phyloP scores from a whole-genome alignment of 2,797 vertebrate genomes.

The Champsocephalus gunnari region DNA sequence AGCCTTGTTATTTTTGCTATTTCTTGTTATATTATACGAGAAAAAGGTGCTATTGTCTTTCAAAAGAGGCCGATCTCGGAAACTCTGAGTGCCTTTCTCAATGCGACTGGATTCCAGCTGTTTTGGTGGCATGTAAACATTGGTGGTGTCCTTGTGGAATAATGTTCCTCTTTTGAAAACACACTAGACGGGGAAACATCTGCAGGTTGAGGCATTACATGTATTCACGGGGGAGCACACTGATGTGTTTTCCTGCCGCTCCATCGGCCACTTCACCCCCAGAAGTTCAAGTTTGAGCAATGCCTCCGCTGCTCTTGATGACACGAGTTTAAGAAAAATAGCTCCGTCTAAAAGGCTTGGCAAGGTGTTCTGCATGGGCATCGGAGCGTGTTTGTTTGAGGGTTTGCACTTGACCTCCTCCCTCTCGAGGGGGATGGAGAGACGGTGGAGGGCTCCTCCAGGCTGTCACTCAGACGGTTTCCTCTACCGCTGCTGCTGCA shows the following conservation, averaged over 20 bases:
- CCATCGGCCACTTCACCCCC: conserved; percentile 31
- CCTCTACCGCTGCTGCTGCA: conserved; percentile 34
- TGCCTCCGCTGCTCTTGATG: conserved; percentile 63
- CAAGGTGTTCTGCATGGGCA: conserved; percentile 84
- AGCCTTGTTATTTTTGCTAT: not conserved
- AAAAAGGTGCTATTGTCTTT: not conserved
- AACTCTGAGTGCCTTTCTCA: conserved; percentile 17
- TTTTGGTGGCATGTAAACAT: conserved; percentile 12
- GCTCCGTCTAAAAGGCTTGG: conserved; percentile 76
- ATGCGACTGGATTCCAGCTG: conserved; percentile 5
- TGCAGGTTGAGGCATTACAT: conserved; percentile 40
- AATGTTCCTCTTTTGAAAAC: conserved; percentile 32
- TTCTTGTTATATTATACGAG: not conserved
- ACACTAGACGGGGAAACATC: conserved; percentile 25
- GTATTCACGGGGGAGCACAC: conserved; percentile 35
- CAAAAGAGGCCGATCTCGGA: conserved; percentile 11
- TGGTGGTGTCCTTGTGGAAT: not conserved
- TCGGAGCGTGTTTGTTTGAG: conserved; percentile 81
- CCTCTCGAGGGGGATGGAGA: conserved; percentile 79
- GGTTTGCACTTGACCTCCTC: conserved; percentile 84
- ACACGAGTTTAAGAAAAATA: conserved; percentile 78
- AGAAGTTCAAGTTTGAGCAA: conserved; percentile 57
- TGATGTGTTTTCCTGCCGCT: conserved; percentile 44
- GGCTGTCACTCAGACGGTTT: conserved; percentile 76
- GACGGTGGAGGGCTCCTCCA: conserved; percentile 82